Conservation (phyloP, 2,113 vertebrate species). For the Sorex fumeus region DNA sequence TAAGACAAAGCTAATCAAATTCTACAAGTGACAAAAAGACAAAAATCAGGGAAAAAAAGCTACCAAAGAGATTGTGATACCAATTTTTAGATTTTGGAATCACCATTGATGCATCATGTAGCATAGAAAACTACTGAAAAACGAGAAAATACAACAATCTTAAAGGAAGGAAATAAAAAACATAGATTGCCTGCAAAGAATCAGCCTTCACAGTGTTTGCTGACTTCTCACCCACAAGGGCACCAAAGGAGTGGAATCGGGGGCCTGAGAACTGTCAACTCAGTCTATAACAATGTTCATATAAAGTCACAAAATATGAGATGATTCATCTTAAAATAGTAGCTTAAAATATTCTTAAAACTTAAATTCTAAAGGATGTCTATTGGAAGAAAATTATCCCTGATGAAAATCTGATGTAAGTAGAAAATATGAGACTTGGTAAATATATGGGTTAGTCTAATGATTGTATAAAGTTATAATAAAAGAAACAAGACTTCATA, state of each 20-base stretch:
- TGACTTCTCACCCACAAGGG: not conserved
- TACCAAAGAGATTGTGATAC: not conserved
- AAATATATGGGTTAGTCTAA: not conserved
- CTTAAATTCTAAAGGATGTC: not conserved
- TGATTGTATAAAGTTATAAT: not conserved
- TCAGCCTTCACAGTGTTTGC: not conserved
- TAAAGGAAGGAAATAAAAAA: slow-evolving; percentile 17
- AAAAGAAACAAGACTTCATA: not conserved
- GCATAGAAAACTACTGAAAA: not conserved
- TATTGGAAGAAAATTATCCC: not conserved
- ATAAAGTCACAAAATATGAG: not conserved
- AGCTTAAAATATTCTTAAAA: slow-evolving; percentile 21
- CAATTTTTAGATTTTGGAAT: slow-evolving; percentile 38
- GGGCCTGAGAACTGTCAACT: not conserved
- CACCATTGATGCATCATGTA: not conserved
- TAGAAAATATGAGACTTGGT: not conserved
- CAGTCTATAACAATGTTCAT: not conserved
- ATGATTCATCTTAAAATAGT: not conserved
- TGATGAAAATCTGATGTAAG: not conserved
- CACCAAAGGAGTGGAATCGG: no score
- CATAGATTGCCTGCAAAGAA: not conserved
- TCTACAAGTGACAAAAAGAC: slow-evolving; percentile 40
- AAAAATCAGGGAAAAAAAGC: not conserved
- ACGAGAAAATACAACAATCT: not conserved
- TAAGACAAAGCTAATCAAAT: slow-evolving; percentile 5